Percentiles rank a stretch among this genome's conserved stretches.
Conservation (phyloP, 2,888 invertebrate genomes). For the Dione juno region DNA sequence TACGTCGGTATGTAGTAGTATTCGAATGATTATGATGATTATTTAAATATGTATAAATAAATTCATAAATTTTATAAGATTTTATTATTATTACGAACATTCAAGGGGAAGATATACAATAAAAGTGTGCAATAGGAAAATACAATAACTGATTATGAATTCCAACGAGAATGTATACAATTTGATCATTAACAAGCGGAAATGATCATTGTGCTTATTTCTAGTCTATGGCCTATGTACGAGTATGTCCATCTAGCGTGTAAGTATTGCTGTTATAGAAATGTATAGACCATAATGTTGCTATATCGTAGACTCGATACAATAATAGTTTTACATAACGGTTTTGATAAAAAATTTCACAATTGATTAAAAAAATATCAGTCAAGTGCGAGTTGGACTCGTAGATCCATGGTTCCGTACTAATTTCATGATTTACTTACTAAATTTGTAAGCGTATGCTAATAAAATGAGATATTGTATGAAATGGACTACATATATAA, state of each 20-base stretch:
- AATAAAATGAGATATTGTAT: too few species aligned
- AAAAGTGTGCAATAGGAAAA: constrained; percentile 9
- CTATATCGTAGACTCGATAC: background rate
- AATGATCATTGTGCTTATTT: background rate
- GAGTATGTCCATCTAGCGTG: background rate
- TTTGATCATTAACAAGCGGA: background rate
- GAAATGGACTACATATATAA: too few species aligned
- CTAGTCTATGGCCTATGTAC: constrained; percentile 10
- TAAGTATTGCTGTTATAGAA: background rate
- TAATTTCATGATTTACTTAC: too few species aligned
- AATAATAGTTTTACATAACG: too few species aligned
- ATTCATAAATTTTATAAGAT: background rate
- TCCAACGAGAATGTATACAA: background rate
- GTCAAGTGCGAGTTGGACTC: too few species aligned
- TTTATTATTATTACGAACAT: background rate
- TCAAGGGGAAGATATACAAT: background rate
- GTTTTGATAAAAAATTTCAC: too few species aligned
- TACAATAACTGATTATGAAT: constrained; percentile 4
- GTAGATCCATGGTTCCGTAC: too few species aligned
- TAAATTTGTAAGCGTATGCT: too few species aligned
- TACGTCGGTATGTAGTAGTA: background rate
- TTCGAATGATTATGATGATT: background rate
- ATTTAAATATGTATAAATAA: background rate
- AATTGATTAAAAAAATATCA: too few species aligned
- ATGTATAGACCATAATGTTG: background rate